A percentile compares a stretch with the other conserved stretches of the same genome.
Conservation (phyloP, 1,140 invertebrate genomes). For the Bombus terrestris region DNA sequence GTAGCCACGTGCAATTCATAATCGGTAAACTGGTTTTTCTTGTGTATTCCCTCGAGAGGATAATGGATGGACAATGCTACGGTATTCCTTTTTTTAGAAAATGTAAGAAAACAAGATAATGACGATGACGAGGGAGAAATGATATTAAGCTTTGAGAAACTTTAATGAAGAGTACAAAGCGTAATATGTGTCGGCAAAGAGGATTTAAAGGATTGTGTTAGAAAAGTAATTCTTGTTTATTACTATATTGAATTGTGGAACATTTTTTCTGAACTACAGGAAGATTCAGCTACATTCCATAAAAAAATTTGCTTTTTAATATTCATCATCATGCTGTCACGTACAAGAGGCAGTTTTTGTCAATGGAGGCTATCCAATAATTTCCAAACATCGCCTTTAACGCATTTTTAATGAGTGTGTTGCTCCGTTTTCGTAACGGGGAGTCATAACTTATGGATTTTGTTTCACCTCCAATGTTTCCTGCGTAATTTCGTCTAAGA, state of each 20-base stretch:
- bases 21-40: conserved; percentile 2
- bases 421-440: conserved; percentile 32
- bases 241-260: too few species aligned
- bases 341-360: conserved; percentile 12
- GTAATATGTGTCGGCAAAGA: too few species aligned
- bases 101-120: not conserved
- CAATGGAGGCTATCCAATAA: conserved; percentile 18
- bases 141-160: not conserved
- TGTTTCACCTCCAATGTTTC: conserved; percentile 21
- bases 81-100: not conserved
- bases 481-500: not conserved
- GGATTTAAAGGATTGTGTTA: too few species aligned
- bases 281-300: not conserved
- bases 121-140: not conserved
- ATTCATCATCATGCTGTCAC: not conserved
- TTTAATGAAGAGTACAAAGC: too few species aligned
- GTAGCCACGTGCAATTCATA: conserved; percentile 52
- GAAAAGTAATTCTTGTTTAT: too few species aligned
- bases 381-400: conserved; percentile 31
- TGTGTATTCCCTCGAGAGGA: too few species aligned
- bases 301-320: not conserved
- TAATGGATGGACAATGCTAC: not conserved
- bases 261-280: too few species aligned
- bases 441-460: conserved; percentile 22
- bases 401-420: conserved; percentile 30